Evolutionary conservation across 1,140 invertebrate genomes (phyloP).

Genomic region (Protaetia brevitarsis): DNA sequence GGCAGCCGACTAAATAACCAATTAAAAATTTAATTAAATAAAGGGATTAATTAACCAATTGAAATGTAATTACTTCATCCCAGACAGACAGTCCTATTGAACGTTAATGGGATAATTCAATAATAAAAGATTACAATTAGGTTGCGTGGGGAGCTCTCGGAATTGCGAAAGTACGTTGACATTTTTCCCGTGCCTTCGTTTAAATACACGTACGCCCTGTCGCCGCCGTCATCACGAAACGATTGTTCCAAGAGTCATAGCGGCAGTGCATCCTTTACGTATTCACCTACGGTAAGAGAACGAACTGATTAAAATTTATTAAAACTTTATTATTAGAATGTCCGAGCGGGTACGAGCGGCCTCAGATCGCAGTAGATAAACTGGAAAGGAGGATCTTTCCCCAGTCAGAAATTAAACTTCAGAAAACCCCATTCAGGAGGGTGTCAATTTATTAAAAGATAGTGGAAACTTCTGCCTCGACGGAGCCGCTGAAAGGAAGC

Average conservation of each 20-base stretch:
- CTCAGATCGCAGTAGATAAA: neutral
- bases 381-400: neutral
- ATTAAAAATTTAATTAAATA: constrained; percentile 28
- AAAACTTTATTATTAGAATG: constrained; percentile 8
- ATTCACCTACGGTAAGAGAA: neutral
- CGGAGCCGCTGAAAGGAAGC: constrained; percentile 25
- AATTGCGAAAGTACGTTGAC: constrained; percentile 26
- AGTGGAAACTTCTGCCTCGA: constrained; percentile 22
- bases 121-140: constrained; percentile 32
- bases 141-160: constrained; percentile 22
- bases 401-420: constrained; percentile 18
- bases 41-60: constrained; percentile 30
- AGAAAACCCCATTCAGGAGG: constrained; percentile 15
- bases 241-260: neutral
- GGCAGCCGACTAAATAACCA: neutral
- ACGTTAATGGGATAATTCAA: constrained; percentile 29
- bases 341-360: neutral
- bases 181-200: constrained; percentile 11
- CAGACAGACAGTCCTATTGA: constrained; percentile 25
- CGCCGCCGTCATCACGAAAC: neutral
- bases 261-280: neutral
- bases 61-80: constrained; percentile 29
- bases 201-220: constrained; percentile 4
- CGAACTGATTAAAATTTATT: constrained; percentile 4
- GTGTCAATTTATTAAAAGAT: constrained; percentile 24